These are phyloP conservation scores for Diadumene lineata DNA, from an alignment of 92 coral and sea anemone genomes.

Conservation along the genomic window DNA sequence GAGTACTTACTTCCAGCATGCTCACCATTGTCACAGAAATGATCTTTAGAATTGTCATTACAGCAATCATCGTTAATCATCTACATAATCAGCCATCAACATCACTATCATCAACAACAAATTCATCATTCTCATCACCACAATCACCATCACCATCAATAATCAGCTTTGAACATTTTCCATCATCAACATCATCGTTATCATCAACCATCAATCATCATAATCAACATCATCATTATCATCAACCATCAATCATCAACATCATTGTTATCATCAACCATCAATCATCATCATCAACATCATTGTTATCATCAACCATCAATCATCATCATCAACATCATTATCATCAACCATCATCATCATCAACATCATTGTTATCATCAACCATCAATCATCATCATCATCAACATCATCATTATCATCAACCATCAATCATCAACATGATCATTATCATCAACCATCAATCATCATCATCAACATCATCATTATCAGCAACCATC, in stretches of 20 bases:
- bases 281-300: too few relatives aligned
- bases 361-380: too few relatives aligned
- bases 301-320: too few relatives aligned
- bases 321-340: too few relatives aligned
- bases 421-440: background rate
- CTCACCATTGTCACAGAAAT: too few relatives aligned
- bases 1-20: too few relatives aligned
- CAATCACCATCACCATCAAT: background rate
- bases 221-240: background rate
- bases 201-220: too few relatives aligned
- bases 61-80: background rate
- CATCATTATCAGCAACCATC: too few relatives aligned
- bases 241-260: background rate
- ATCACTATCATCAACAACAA: background rate
- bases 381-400: background rate
- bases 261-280: too few relatives aligned
- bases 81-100: background rate
- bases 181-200: background rate
- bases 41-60: background rate
- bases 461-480: background rate
- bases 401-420: background rate
- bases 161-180: background rate
- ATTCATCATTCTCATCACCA: background rate
- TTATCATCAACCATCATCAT: too few relatives aligned
- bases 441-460: background rate